Conservation (phyloP, 2,888 invertebrate genomes). For the Schizaphis graminum region DNA sequence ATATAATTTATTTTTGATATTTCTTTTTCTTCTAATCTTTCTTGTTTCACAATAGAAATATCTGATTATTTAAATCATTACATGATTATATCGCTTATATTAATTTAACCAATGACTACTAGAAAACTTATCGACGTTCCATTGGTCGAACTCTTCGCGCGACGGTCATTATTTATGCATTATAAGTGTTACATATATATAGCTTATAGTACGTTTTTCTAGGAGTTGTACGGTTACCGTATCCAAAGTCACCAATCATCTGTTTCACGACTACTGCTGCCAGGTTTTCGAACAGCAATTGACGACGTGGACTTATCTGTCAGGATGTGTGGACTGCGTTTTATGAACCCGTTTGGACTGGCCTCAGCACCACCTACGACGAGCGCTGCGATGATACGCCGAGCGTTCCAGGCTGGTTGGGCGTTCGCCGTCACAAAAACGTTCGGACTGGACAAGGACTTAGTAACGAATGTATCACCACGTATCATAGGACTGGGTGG, state of each 20-base stretch:
- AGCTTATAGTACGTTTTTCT: slow-evolving; percentile 62
- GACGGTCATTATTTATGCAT: neutral
- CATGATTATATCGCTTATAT: neutral
- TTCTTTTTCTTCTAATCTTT: too few species aligned
- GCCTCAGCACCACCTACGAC: slow-evolving; percentile 98
- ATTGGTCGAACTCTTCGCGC: neutral
- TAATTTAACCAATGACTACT: neutral
- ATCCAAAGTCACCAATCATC: slow-evolving; percentile 75
- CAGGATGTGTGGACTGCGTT: slow-evolving; percentile 92
- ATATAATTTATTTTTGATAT: too few species aligned
- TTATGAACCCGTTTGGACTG: slow-evolving; percentile 96
- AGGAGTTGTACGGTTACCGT: slow-evolving; percentile 73
- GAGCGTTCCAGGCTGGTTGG: slow-evolving; percentile 97
- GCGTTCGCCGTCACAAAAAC: slow-evolving; percentile 98
- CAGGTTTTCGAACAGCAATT: slow-evolving; percentile 92
- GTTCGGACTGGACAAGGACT: slow-evolving; percentile 93
- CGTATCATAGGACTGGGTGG: slow-evolving; percentile 82
- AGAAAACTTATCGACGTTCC: too few species aligned
- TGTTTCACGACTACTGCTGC: slow-evolving; percentile 74
- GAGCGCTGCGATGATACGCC: slow-evolving; percentile 91
- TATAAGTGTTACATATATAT: neutral
- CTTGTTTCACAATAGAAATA: neutral
- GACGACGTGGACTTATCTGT: slow-evolving; percentile 95
- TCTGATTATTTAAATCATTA: neutral
- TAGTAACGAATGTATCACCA: slow-evolving; percentile 97